phyloP scores from a whole-genome alignment of 2,797 vertebrate species.

The Hozukius guyotensis region DNA sequence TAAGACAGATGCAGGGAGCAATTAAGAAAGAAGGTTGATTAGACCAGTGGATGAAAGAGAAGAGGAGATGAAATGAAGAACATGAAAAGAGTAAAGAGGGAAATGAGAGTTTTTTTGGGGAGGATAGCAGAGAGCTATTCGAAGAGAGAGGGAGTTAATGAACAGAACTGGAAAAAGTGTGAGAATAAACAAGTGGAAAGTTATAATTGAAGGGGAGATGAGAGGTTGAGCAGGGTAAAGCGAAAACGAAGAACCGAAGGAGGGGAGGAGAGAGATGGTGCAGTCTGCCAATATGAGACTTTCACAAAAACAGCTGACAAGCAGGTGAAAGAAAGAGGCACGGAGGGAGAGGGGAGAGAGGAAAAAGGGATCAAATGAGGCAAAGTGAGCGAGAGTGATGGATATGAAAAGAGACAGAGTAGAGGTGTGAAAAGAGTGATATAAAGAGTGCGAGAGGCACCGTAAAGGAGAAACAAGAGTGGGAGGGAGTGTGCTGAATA shows the following conservation, averaged over 20 bases:
- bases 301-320: slow-evolving; percentile 53
- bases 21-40: slow-evolving; percentile 15
- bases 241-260: background rate
- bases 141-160: background rate
- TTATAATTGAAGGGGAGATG: slow-evolving; percentile 33
- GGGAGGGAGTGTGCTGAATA: slow-evolving; percentile 45
- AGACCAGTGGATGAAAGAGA: slow-evolving; percentile 25
- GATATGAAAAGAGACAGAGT: slow-evolving; percentile 48
- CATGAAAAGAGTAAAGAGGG: slow-evolving; percentile 15
- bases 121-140: background rate
- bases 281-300: slow-evolving; percentile 19
- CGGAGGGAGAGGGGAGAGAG: slow-evolving; percentile 13
- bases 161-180: background rate
- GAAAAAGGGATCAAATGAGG: slow-evolving; percentile 26
- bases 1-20: background rate
- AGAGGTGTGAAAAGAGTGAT: slow-evolving; percentile 51
- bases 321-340: slow-evolving; percentile 33
- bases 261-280: background rate
- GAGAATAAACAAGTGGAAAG: slow-evolving; percentile 43
- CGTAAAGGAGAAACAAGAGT: slow-evolving; percentile 20
- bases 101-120: background rate
- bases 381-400: slow-evolving; percentile 22
- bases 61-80: slow-evolving; percentile 22
- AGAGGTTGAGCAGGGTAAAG: slow-evolving; percentile 16
- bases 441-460: slow-evolving; percentile 1